Evolutionary conservation across 2,113 vertebrate species (phyloP).

Genomic region (Cnemophilus loriae): DNA sequence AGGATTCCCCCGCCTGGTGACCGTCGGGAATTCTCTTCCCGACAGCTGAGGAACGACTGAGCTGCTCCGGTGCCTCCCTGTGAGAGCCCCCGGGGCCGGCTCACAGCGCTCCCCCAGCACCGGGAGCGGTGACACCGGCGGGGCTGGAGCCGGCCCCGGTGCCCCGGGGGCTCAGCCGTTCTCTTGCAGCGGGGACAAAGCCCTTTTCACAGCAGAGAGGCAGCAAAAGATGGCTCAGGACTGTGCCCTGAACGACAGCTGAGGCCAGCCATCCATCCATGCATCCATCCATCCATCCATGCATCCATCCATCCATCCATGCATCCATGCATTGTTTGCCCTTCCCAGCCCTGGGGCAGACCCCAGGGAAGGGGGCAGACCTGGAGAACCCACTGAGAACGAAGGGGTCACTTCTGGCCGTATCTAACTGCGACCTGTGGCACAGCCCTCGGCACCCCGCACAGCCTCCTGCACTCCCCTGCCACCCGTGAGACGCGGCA

Average conservation of each 20-base stretch:
- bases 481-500: accelerated
- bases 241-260: not conserved
- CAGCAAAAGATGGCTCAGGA: accelerated
- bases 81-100: accelerated
- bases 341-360: not conserved
- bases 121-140: accelerated
- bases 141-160: not conserved
- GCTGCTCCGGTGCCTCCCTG: not conserved
- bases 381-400: accelerated
- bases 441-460: accelerated
- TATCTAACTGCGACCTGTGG: accelerated
- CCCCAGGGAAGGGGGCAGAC: not conserved
- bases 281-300: too few relatives aligned
- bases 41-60: accelerated
- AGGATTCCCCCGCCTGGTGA: accelerated
- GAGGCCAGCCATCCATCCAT: accelerated
- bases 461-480: accelerated
- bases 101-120: accelerated
- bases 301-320: too few relatives aligned
- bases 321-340: too few relatives aligned
- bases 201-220: not conserved
- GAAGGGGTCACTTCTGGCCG: not conserved
- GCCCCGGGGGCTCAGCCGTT: not conserved
- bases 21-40: accelerated
- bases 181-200: not conserved